These are phyloP conservation scores for Orestias chungarensis DNA, from an alignment of 2,797 vertebrate genomes.

Conservation along the genomic window DNA sequence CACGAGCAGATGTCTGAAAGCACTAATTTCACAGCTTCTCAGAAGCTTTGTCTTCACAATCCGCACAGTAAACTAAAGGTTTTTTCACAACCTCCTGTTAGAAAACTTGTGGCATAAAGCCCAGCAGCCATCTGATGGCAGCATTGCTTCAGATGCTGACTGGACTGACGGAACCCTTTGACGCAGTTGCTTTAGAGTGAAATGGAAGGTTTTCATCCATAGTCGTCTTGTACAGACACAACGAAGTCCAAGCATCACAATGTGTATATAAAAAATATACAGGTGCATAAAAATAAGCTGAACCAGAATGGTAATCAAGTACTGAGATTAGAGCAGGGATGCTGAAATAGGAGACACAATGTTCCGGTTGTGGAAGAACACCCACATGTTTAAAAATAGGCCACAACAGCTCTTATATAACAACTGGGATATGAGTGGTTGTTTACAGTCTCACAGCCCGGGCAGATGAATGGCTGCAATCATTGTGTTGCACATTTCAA, in stretches of 20 bases:
- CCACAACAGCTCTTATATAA: constrained; percentile 75
- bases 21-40: background rate
- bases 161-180: constrained; percentile 25
- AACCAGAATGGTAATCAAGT: background rate
- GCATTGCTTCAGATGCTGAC: constrained; percentile 44
- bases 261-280: background rate
- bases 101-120: background rate
- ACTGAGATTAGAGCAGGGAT: background rate
- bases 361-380: constrained; percentile 53
- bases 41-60: background rate
- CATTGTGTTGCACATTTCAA: constrained; percentile 31
- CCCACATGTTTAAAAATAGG: constrained; percentile 71
- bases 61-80: background rate
- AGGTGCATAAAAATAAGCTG: background rate
- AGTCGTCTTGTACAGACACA: constrained; percentile 29
- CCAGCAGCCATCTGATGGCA: constrained; percentile 66
- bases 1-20: constrained; percentile 58
- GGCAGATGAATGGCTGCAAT: constrained; percentile 36
- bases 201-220: constrained; percentile 53
- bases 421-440: constrained; percentile 59
- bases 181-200: constrained; percentile 45
- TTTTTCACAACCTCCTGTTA: background rate
- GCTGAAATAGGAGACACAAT: constrained; percentile 18
- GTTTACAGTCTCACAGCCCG: constrained; percentile 67
- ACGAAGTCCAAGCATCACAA: background rate